Percentiles rank a stretch among this genome's conserved stretches.
Evolutionary conservation across 2,113 vertebrate genomes (phyloP).

Genomic region (Narcine bancroftii): DNA sequence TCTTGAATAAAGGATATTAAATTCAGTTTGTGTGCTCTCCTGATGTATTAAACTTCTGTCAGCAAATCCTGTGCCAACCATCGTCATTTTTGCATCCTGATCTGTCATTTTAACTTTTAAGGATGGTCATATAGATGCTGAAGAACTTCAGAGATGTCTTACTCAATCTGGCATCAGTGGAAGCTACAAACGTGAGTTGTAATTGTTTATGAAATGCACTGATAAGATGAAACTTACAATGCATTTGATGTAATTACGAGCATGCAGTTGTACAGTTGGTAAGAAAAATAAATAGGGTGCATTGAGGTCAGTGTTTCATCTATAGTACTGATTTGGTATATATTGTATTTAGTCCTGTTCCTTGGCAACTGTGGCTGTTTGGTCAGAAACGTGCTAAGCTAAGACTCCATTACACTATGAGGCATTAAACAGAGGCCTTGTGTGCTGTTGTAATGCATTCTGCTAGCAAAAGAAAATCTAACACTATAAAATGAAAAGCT

Average conservation of each 20-base stretch:
- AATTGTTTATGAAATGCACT: not conserved
- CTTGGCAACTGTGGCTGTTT: not conserved
- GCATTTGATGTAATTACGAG: not conserved
- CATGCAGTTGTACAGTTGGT: not conserved
- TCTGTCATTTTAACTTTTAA: slow-evolving; percentile 42
- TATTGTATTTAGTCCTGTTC: not conserved
- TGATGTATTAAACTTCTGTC: not conserved
- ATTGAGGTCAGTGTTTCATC: not conserved
- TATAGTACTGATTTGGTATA: not conserved
- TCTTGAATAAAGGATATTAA: not conserved
- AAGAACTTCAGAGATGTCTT: slow-evolving; percentile 84
- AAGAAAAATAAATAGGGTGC: not conserved
- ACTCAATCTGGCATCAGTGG: slow-evolving; percentile 77
- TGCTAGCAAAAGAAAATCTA: not conserved
- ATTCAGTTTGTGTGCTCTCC: not conserved
- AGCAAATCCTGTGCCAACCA: not conserved
- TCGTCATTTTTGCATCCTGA: not conserved
- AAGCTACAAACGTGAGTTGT: slow-evolving; percentile 74
- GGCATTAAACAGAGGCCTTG: no score
- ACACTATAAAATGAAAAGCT: not conserved
- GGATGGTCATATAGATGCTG: slow-evolving; percentile 86
- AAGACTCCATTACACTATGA: no score
- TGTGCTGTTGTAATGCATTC: no score
- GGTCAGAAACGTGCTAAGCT: no score
- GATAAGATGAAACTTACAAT: not conserved